phyloP scores from a whole-genome alignment of 2,888 invertebrate species.

The Monochamus alternatus region DNA sequence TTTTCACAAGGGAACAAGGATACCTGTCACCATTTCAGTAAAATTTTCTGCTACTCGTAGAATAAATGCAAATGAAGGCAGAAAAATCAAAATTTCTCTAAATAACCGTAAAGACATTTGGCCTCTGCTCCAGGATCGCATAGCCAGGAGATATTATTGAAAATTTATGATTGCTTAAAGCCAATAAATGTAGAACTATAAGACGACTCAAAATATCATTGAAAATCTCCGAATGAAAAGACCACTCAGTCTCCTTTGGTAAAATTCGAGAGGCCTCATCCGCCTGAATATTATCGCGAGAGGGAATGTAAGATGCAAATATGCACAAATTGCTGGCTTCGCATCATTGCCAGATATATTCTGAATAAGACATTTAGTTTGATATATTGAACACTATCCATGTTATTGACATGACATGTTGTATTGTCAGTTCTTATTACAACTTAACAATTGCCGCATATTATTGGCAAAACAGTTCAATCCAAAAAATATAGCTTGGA shows the following conservation, averaged over 20 bases:
- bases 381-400: conserved; percentile 47
- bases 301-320: conserved; percentile 49
- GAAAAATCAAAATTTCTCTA: not conserved
- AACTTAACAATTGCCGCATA: conserved; percentile 40
- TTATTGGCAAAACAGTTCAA: conserved; percentile 49
- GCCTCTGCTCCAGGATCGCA: not conserved
- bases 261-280: conserved; percentile 50
- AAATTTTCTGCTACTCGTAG: not conserved
- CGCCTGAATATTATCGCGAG: conserved; percentile 45
- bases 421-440: conserved; percentile 41
- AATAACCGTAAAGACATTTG: not conserved
- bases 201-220: too few relatives aligned
- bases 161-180: not conserved
- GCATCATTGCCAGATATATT: too few relatives aligned
- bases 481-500: too few relatives aligned
- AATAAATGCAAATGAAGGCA: conserved; percentile 5
- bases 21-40: not conserved
- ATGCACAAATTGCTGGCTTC: conserved; percentile 49
- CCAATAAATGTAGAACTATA: conserved; percentile 4
- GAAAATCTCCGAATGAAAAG: too few relatives aligned
- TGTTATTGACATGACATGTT: conserved; percentile 48
- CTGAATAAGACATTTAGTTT: conserved; percentile 51
- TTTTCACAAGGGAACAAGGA: not conserved
- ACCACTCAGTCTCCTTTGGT: conserved; percentile 40
- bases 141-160: not conserved